These are phyloP conservation scores for Gallinago jamesoni DNA, from an alignment of 2,113 vertebrate genomes.

Conservation along the genomic window DNA sequence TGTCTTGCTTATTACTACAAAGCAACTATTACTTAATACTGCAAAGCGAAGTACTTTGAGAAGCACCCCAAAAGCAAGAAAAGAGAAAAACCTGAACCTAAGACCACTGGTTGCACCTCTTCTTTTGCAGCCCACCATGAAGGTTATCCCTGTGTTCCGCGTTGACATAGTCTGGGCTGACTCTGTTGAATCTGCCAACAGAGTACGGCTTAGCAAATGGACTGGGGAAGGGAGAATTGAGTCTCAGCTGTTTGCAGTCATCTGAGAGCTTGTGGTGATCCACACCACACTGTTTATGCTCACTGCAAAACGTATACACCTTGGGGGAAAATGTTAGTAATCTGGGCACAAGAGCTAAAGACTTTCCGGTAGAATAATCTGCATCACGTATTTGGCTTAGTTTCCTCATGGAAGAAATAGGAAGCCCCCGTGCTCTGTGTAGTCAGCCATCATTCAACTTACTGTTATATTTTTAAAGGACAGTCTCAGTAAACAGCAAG, in stretches of 20 bases:
- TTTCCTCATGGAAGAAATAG: not conserved
- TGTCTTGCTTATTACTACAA: not conserved
- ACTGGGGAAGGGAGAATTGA: not conserved
- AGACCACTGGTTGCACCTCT: not conserved
- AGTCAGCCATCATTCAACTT: not conserved
- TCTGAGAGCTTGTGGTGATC: constrained; percentile 27
- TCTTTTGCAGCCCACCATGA: not conserved
- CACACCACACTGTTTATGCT: not conserved
- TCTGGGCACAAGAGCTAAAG: not conserved
- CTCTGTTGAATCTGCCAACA: not conserved
- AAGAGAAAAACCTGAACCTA: not conserved
- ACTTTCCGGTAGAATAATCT: constrained; percentile 20
- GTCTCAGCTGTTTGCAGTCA: constrained; percentile 13
- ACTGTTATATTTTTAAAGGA: not conserved
- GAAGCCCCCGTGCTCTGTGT: not conserved
- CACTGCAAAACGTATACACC: not conserved
- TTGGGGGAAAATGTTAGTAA: constrained; percentile 24
- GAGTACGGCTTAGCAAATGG: not conserved
- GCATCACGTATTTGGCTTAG: constrained; percentile 1
- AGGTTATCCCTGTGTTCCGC: not conserved
- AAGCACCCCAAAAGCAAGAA: not conserved
- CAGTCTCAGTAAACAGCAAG: not conserved
- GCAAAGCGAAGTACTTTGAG: not conserved
- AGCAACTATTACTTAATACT: not conserved
- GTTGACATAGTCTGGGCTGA: not conserved